These are phyloP conservation scores for Apamea epomidion DNA, from an alignment of 2,888 invertebrate species.

Conservation along the genomic window DNA sequence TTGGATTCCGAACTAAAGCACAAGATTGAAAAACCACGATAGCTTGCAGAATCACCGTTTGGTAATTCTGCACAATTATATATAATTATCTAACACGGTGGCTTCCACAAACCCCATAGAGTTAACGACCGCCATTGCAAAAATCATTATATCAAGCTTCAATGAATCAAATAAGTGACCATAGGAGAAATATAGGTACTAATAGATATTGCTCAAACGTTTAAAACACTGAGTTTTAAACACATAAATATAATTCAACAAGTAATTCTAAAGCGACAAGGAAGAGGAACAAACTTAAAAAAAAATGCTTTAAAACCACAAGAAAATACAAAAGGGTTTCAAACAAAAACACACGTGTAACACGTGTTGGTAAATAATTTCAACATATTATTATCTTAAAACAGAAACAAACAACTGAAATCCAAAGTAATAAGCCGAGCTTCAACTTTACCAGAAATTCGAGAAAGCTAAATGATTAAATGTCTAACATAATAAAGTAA, in stretches of 20 bases:
- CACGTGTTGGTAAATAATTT: neutral
- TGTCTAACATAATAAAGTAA: constrained; percentile 37
- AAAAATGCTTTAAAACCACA: neutral
- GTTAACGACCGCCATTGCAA: neutral
- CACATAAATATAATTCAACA: neutral
- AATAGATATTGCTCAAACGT: neutral
- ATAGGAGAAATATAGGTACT: neutral
- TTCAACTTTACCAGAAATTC: constrained; percentile 16
- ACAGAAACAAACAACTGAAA: constrained; percentile 17
- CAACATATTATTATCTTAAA: neutral
- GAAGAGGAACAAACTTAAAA: neutral
- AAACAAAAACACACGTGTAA: neutral
- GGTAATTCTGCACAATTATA: neutral
- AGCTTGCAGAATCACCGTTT: no score
- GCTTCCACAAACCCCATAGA: neutral
- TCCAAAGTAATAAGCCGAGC: neutral
- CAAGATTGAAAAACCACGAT: neutral
- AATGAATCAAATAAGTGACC: neutral
- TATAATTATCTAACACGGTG: neutral
- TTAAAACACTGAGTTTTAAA: no score
- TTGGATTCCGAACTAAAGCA: no score
- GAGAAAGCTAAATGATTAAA: constrained; percentile 23
- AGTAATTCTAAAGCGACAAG: neutral
- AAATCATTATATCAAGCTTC: neutral
- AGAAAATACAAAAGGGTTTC: neutral